These are phyloP conservation scores for Didymodactylos carnosus DNA, from an alignment of 2,888 invertebrate species.

Conservation along the genomic window DNA sequence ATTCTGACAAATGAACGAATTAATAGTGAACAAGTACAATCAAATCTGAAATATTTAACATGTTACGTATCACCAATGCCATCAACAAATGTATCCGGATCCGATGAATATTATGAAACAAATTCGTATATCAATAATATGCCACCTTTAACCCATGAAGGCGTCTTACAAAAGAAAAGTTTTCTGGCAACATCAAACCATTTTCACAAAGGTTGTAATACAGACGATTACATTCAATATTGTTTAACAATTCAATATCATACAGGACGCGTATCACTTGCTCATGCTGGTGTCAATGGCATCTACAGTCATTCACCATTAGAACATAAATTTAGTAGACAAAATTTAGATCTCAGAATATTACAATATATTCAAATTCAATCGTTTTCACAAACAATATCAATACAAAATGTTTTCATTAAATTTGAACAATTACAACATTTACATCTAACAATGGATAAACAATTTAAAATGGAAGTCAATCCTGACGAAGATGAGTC, in stretches of 20 bases:
- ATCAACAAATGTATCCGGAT: background rate
- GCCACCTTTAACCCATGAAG: background rate
- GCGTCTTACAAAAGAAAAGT: background rate
- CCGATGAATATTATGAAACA: background rate
- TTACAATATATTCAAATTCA: background rate
- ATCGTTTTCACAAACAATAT: background rate
- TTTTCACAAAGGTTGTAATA: background rate
- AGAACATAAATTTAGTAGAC: background rate
- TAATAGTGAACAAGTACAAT: background rate
- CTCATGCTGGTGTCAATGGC: background rate
- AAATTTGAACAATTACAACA: background rate
- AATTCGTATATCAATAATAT: background rate
- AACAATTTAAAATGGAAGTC: background rate
- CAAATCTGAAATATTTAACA: background rate
- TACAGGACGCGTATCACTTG: background rate
- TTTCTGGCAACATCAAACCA: background rate
- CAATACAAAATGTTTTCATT: background rate
- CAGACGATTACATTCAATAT: background rate
- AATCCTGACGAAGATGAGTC: background rate
- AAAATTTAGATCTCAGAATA: background rate
- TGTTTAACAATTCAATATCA: background rate
- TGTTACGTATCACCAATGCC: background rate
- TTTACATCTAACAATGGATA: background rate
- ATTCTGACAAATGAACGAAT: background rate
- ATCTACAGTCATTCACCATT: background rate